phyloP scores from a whole-genome alignment of 2,888 invertebrate genomes.

The Amiota communis region DNA sequence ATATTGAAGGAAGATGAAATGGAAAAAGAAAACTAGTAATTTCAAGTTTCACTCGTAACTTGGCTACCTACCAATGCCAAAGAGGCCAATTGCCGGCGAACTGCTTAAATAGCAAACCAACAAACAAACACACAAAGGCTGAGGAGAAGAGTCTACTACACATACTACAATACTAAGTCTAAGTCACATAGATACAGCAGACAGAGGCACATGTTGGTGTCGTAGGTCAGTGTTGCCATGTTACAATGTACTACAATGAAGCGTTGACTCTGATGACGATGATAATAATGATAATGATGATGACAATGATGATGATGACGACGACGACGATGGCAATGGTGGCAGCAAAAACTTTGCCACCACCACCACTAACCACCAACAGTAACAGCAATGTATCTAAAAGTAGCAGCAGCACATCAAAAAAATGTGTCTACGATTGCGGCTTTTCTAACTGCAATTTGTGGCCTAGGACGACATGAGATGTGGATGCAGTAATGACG shows the following conservation, averaged over 20 bases:
- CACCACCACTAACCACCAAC: constrained; percentile 37
- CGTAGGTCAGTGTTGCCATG: constrained; percentile 54
- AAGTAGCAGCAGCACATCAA: constrained; percentile 37
- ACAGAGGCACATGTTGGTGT: constrained; percentile 56
- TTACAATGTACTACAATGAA: not conserved
- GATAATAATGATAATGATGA: not conserved
- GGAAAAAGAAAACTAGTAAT: constrained; percentile 48
- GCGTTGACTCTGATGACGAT: not conserved
- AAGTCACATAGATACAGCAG: not conserved
- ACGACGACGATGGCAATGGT: constrained; percentile 12
- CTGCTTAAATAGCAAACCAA: constrained; percentile 3
- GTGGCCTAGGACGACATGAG: constrained; percentile 54
- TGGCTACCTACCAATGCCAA: not conserved
- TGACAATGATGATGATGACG: too few relatives aligned
- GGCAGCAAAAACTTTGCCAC: constrained; percentile 18
- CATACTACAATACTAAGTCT: not conserved
- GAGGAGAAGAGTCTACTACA: not conserved
- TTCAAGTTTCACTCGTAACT: constrained; percentile 57
- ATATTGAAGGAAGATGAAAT: not conserved
- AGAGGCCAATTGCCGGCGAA: not conserved
- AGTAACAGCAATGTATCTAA: constrained; percentile 36
- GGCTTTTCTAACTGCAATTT: constrained; percentile 65
- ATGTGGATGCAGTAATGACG: constrained; percentile 58
- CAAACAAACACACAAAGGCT: not conserved
- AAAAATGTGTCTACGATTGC: constrained; percentile 54